These are phyloP conservation scores for Chrysochloris asiatica DNA, from an alignment of 2,113 vertebrate genomes.

Conservation along the genomic window DNA sequence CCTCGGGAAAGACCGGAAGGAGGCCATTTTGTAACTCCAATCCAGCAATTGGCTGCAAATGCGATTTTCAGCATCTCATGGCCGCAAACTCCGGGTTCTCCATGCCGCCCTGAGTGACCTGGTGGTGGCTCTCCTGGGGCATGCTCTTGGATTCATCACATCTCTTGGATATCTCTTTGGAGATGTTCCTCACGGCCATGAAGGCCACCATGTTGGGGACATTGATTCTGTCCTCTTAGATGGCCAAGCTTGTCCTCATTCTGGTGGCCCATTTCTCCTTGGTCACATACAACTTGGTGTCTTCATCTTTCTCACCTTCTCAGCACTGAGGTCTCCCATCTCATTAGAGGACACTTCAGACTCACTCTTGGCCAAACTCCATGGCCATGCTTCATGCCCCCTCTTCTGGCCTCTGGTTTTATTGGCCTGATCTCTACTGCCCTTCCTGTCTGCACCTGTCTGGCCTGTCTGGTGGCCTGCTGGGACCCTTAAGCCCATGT, in stretches of 20 bases:
- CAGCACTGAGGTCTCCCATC: neutral
- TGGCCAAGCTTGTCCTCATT: neutral
- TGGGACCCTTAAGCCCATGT: neutral
- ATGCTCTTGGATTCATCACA: neutral
- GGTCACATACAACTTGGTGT: neutral
- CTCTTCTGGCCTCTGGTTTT: constrained; percentile 35
- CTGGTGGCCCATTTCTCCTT: neutral
- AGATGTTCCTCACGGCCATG: neutral
- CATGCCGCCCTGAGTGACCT: neutral
- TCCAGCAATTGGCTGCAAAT: constrained; percentile 19
- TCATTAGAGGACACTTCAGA: rapidly evolving
- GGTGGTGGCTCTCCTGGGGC: neutral
- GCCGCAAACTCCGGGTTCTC: constrained; percentile 50
- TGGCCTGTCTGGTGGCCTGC: neutral
- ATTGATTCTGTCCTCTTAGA: neutral
- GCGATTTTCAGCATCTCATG: constrained; percentile 50
- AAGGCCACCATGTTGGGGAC: constrained; percentile 9
- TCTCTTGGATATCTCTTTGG: neutral
- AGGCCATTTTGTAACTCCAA: neutral
- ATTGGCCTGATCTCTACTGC: neutral
- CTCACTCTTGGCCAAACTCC: rapidly evolving
- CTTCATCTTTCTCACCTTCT: neutral
- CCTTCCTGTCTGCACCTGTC: neutral
- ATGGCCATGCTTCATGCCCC: neutral
- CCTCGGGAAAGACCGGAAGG: neutral